These are phyloP conservation scores for Scaptomyza pallida DNA, from an alignment of 1,140 invertebrate genomes.

Conservation along the genomic window DNA sequence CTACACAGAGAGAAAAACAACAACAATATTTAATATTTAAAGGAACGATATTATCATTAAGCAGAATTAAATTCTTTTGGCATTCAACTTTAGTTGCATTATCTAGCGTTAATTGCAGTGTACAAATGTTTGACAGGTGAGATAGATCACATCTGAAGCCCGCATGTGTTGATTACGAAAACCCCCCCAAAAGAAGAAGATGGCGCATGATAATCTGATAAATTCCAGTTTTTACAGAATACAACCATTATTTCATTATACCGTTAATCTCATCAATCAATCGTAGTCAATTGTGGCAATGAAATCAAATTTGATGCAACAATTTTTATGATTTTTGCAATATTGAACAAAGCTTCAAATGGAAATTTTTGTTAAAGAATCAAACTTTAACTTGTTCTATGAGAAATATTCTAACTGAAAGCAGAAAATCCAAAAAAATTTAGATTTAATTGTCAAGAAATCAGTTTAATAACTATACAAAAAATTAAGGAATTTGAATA, in stretches of 20 bases:
- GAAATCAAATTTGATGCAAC: constrained; percentile 6
- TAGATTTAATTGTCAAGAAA: too few relatives aligned
- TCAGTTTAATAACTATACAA: too few relatives aligned
- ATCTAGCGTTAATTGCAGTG: background rate
- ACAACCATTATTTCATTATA: constrained; percentile 1
- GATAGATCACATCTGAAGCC: background rate
- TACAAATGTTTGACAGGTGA: background rate
- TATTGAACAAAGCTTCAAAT: background rate
- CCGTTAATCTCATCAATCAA: constrained; percentile 15
- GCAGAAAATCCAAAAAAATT: too few relatives aligned
- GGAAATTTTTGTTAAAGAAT: background rate
- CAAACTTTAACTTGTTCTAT: background rate
- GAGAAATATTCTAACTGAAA: too few relatives aligned
- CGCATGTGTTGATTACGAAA: too few relatives aligned
- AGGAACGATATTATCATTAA: too few relatives aligned
- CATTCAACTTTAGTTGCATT: too few relatives aligned
- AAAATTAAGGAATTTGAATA: too few relatives aligned
- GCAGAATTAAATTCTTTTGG: too few relatives aligned
- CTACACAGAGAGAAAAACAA: background rate
- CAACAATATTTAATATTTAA: too few relatives aligned
- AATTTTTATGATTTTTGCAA: background rate
- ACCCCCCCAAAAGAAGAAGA: background rate
- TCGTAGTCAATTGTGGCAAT: constrained; percentile 11
- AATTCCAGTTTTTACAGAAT: background rate
- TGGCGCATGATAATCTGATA: background rate